These are phyloP conservation scores for Microtus agrestis DNA, from an alignment of 2,797 vertebrate species.

Conservation along the genomic window DNA sequence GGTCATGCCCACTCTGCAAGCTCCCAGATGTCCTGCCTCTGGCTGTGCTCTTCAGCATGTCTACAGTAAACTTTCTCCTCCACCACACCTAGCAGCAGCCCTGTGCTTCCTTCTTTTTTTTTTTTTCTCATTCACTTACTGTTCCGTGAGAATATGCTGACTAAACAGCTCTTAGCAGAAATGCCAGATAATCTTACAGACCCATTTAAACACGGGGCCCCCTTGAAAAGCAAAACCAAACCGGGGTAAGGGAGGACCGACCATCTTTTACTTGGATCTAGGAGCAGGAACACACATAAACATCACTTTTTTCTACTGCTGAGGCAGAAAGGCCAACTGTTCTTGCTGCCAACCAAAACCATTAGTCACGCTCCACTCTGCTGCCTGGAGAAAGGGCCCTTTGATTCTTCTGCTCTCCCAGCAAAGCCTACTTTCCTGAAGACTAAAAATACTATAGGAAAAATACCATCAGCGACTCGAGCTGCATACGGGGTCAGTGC, in stretches of 20 bases:
- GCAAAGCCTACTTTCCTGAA: constrained; percentile 45
- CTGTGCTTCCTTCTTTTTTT: not conserved
- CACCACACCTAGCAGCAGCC: not conserved
- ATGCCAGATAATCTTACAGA: not conserved
- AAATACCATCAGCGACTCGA: not conserved
- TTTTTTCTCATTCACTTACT: not conserved
- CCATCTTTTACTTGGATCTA: not conserved
- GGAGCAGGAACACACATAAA: not conserved
- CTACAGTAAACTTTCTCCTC: not conserved
- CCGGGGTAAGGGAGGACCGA: not conserved
- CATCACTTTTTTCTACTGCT: not conserved
- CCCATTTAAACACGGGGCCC: not conserved
- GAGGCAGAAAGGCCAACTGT: not conserved
- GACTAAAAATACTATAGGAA: constrained; percentile 11
- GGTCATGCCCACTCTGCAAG: not conserved
- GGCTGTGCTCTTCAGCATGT: not conserved
- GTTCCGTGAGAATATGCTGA: not conserved
- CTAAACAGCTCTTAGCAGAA: not conserved
- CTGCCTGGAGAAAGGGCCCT: not conserved
- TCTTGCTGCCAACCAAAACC: not conserved
- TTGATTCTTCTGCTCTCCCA: constrained; percentile 18
- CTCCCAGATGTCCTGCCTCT: not conserved
- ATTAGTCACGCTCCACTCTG: not conserved
- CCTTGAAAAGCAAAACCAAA: constrained; percentile 14
- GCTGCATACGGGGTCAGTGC: not conserved